These are phyloP conservation scores for Tribolium freemani DNA, from an alignment of 2,888 invertebrate species.

Conservation along the genomic window DNA sequence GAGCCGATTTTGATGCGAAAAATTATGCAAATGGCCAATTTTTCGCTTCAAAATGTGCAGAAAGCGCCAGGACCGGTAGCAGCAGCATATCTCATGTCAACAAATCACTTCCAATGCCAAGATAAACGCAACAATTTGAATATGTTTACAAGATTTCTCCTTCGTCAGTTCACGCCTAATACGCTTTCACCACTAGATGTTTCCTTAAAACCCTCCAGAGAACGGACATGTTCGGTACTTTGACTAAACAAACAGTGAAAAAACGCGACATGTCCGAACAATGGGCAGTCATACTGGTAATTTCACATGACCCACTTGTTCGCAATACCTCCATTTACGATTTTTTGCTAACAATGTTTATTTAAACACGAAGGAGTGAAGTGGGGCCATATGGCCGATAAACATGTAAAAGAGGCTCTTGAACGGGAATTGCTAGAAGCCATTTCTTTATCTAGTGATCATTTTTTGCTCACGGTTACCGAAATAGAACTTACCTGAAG, in stretches of 20 bases:
- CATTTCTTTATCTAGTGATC: not conserved
- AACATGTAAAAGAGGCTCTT: slow-evolving; percentile 20
- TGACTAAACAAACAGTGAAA: slow-evolving; percentile 28
- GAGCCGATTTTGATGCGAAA: not conserved
- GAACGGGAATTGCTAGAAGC: not conserved
- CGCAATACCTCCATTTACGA: slow-evolving; percentile 20
- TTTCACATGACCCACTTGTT: slow-evolving; percentile 39
- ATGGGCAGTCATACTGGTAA: slow-evolving; percentile 25
- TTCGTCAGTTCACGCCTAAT: slow-evolving; percentile 23
- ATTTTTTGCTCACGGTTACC: not conserved
- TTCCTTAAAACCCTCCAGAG: slow-evolving; percentile 15
- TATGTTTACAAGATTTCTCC: slow-evolving; percentile 37
- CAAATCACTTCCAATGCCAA: not conserved
- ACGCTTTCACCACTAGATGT: slow-evolving; percentile 29
- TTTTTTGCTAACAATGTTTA: slow-evolving; percentile 14
- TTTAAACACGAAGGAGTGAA: slow-evolving; percentile 22
- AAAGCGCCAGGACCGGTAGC: not conserved
- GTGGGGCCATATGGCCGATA: slow-evolving; percentile 35
- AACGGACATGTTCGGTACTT: not conserved
- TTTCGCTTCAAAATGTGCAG: not conserved
- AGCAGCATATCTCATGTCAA: not conserved
- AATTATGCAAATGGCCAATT: not conserved
- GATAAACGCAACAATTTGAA: slow-evolving; percentile 30
- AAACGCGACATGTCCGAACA: slow-evolving; percentile 35
- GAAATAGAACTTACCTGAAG: not conserved